Conservation (phyloP, 2,888 invertebrate genomes). For the Xestia xanthographa region DNA sequence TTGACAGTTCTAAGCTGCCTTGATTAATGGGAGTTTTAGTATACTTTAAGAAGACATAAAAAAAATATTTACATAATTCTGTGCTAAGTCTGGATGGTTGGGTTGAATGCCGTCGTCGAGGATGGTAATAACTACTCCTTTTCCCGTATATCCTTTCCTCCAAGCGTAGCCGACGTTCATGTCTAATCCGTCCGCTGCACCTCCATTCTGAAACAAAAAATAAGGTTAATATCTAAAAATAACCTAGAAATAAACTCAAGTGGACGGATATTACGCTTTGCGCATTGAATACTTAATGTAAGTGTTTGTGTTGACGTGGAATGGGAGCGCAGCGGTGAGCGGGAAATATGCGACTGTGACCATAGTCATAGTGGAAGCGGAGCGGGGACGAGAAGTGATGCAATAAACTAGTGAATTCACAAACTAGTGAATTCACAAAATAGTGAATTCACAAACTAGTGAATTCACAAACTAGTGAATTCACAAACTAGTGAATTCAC, state of each 20-base stretch:
- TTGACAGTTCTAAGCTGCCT: conserved; percentile 45
- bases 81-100: conserved; percentile 97
- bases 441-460: no score
- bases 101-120: conserved; percentile 99
- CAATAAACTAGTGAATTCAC: not conserved
- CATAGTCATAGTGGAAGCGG: not conserved
- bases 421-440: not conserved
- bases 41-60: conserved; percentile 10
- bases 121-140: conserved; percentile 98
- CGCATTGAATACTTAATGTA: conserved; percentile 62
- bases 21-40: conserved; percentile 48
- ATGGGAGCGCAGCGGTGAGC: conserved; percentile 38
- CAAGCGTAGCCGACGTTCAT: conserved; percentile 99
- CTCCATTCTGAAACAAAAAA: conserved; percentile 93
- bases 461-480: not conserved
- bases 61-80: conserved; percentile 95
- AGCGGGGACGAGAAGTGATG: not conserved
- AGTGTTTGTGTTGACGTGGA: conserved; percentile 56
- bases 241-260: conserved; percentile 55
- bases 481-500: no score
- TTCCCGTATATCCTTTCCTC: conserved; percentile 98
- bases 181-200: conserved; percentile 97
- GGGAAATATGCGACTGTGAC: conserved; percentile 27
- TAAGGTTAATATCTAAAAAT: conserved; percentile 55
- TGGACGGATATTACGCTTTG: conserved; percentile 57